Evolutionary conservation across 2,888 invertebrate species (phyloP), one percentile per base, ranked within the genome.

Genomic region (Diogma glabrata): DNA sequence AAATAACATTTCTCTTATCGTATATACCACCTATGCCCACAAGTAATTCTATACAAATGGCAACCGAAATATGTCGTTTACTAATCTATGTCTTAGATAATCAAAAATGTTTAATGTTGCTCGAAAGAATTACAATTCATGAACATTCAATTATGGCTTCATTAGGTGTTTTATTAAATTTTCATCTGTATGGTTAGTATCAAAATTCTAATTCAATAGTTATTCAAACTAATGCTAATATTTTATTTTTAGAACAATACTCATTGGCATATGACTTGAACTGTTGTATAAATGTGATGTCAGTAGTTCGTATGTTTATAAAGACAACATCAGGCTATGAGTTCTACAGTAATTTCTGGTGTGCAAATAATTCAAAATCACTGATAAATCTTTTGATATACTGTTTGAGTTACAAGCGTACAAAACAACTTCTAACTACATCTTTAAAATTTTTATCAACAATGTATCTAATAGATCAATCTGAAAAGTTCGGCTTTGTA

Each of bases 1-100:
- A 24, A 16, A 26, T 46, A 24, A 33, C 30, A 22, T 30, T 48
- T 20, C 22, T 48, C 22, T 33, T 24, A 5, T 56, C 67, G 4
- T 61, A 62, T 54, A 64, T 62, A 53, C 54, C 67, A 3, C 12
- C 68, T 4, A 63, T 64, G 47, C 38, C 51, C 54, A 1, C 46
- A 30, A 0, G 49, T 51, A 17, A 57, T 49, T 24, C 56, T 30
- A 9, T 53, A 2, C 54, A 58, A 12, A 63, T 69, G 59, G 57
- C 64, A 3, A 60, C 56, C 0, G 62, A 65, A 22, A 64, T 70
- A 33, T 67, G 64, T 49, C 61, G 61, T 26, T 55, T 69, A 3
- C 63, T 67, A 45, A 54, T 60, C 0, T 33, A 62, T n/a, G 64
- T 62, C 47, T 59, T 63, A 51, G 30, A 9, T 14, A 10, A n/a